Base-by-base conservation (phyloP, 1,140 invertebrate genomes). In the Drosophila chauvacae region DNA sequence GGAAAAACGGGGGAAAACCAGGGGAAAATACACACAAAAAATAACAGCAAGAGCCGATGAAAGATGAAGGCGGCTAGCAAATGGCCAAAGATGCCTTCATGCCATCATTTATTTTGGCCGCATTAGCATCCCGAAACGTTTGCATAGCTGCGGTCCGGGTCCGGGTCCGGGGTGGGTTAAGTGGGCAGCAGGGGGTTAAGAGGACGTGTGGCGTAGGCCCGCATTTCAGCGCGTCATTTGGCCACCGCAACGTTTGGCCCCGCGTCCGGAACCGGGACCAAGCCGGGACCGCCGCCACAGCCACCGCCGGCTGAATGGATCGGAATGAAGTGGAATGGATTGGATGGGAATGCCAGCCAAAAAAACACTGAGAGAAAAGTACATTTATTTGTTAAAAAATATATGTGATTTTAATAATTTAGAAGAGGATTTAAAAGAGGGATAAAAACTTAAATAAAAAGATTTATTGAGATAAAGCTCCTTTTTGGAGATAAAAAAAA, bases 31-130 rank as follows among this genome's bases (percentile, higher is more conserved):
- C 20, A 14, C 1, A 9, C 4, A n/a, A 39, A 28, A 28, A 42
- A 41, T 9, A 48, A 42, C 37, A 18, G 23, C 35, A 57, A 42
- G 45, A 60, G n/a, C 44, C 33, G 50, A 45, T 65, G 62, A 72
- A 74, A 61, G 65, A 74, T 80, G 77, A 66, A 61, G 76, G 76
- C 66, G 44, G 26, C 33, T 37, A 60, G 68, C 62, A 73, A 47
- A 51, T 37, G 47, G 61, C 66, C 66, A 23, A 30, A 53, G 62
- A 68, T 66, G 63, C 62, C 62, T 68, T 39, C 62, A 37, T 55
- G 64, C 58, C 64, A 68, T 68, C 64, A 69, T 69, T 69, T 69
- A 66, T 69, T 69, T 65, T 51, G 65, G 60, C 61, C 65, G 65
- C 65, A 69, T 69, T 69, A 69, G 65, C 65, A 69, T 71, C 50